These are phyloP conservation scores for Blomia tropicalis DNA, from an alignment of 2,888 invertebrate genomes.

Conservation along the genomic window DNA sequence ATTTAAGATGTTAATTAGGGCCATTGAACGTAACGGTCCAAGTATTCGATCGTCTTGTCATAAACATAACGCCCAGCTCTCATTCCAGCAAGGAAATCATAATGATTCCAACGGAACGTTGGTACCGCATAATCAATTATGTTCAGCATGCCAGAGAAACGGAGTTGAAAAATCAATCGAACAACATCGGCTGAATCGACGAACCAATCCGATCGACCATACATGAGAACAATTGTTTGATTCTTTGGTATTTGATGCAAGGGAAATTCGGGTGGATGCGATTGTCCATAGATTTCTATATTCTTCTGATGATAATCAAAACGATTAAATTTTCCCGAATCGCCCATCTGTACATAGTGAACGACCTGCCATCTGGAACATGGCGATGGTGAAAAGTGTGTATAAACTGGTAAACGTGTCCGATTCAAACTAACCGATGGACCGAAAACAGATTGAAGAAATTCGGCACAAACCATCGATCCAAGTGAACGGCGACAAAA, in stretches of 20 bases:
- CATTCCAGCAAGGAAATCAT: conserved; percentile 2
- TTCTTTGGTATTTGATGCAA: conserved; percentile 30
- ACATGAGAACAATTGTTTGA: background rate
- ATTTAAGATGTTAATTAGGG: background rate
- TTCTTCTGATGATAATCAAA: conserved; percentile 34
- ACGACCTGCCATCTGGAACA: background rate
- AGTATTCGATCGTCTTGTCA: background rate
- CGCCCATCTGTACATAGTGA: background rate
- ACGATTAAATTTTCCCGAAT: conserved; percentile 27
- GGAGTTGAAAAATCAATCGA: background rate
- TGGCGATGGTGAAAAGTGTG: background rate
- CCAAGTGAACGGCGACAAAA: background rate
- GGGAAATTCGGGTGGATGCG: conserved; percentile 35
- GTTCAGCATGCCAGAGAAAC: background rate
- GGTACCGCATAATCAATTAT: background rate
- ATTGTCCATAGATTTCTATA: conserved; percentile 34
- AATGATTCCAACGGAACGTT: background rate
- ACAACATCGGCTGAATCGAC: background rate
- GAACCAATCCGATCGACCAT: background rate
- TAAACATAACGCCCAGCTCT: background rate
- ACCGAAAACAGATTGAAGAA: background rate
- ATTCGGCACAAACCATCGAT: background rate
- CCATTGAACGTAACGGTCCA: background rate
- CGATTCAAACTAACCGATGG: conserved; percentile 36
- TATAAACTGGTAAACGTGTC: background rate